Evolutionary conservation across 2,113 vertebrate species (phyloP).

Genomic region (Coregonus clupeaformis): DNA sequence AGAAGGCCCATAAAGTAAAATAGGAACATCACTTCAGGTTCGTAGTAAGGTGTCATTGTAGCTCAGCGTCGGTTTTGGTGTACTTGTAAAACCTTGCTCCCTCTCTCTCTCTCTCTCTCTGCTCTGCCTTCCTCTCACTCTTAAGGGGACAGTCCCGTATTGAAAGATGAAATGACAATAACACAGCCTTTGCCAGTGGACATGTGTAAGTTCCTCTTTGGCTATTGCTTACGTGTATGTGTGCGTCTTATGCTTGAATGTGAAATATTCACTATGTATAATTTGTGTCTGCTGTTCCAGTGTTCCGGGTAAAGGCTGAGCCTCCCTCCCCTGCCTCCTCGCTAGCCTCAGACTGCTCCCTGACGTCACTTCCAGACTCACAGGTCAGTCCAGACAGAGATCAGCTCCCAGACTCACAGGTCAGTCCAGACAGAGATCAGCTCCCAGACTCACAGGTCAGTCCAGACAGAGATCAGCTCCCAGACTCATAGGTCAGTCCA

Average conservation of each 20-base stretch:
- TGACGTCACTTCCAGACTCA: conserved; percentile 58
- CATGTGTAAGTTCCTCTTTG: conserved; percentile 63
- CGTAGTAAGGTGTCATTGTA: no score
- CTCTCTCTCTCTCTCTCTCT: not conserved
- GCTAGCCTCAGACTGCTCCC: conserved; percentile 74
- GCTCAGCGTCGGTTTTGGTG: no score
- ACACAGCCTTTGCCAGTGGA: conserved; percentile 68
- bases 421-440: conserved; percentile 30
- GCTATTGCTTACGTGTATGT: conserved; percentile 9
- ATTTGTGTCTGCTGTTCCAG: conserved; percentile 52
- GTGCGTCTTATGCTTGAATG: not conserved
- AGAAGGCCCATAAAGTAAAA: no score
- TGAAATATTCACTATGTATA: not conserved
- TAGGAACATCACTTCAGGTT: no score
- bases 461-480: conserved; percentile 1
- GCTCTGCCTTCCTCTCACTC: not conserved
- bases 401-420: conserved; percentile 65
- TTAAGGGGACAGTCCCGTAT: conserved; percentile 55
- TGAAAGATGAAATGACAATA: conserved; percentile 63
- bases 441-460: conserved; percentile 70
- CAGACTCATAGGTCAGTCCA: conserved; percentile 70
- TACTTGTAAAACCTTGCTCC: not conserved
- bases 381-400: conserved; percentile 57
- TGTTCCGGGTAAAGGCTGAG: conserved; percentile 87
- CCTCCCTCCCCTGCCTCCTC: conserved; percentile 84